Conservation (phyloP, 2,888 invertebrate species). For the Drosophila prolongata region DNA sequence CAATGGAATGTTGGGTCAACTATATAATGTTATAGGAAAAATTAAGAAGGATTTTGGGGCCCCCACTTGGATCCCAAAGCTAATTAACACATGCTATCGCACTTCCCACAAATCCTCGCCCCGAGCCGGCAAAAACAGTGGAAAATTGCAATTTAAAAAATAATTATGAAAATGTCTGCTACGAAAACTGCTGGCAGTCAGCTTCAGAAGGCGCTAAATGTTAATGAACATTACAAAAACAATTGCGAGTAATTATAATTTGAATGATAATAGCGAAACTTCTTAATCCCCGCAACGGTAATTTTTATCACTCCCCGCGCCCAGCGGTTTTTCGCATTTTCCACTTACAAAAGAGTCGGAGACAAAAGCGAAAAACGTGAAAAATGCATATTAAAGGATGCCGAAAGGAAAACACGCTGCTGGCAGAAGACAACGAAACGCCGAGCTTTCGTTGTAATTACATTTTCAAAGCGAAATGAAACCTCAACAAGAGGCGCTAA, state of each 20-base stretch:
- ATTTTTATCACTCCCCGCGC: constrained; percentile 62
- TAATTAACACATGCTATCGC: constrained; percentile 75
- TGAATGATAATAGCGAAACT: constrained; percentile 81
- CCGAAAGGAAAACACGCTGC: constrained; percentile 29
- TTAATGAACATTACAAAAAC: constrained; percentile 79
- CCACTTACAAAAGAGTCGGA: constrained; percentile 24
- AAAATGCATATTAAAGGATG: constrained; percentile 51
- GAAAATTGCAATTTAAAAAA: constrained; percentile 78
- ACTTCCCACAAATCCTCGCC: constrained; percentile 63
- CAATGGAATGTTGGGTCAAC: background rate
- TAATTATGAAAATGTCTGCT: constrained; percentile 77
- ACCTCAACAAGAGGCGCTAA: constrained; percentile 36
- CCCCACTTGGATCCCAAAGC: constrained; percentile 47
- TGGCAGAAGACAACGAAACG: constrained; percentile 16
- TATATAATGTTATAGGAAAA: constrained; percentile 1
- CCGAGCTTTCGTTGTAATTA: constrained; percentile 34
- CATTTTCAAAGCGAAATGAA: constrained; percentile 47
- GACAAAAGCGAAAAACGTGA: constrained; percentile 60
- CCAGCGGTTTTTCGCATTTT: constrained; percentile 6
- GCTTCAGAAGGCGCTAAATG: constrained; percentile 76
- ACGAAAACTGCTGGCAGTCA: constrained; percentile 56
- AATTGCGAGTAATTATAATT: constrained; percentile 81
- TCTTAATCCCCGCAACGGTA: constrained; percentile 79
- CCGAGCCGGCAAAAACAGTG: constrained; percentile 41
- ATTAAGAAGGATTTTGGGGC: constrained; percentile 4